A percentile compares a stretch with the other conserved stretches of the same genome.
Conservation (phyloP, 2,888 invertebrate species). For the Habrosyne pyritoides region DNA sequence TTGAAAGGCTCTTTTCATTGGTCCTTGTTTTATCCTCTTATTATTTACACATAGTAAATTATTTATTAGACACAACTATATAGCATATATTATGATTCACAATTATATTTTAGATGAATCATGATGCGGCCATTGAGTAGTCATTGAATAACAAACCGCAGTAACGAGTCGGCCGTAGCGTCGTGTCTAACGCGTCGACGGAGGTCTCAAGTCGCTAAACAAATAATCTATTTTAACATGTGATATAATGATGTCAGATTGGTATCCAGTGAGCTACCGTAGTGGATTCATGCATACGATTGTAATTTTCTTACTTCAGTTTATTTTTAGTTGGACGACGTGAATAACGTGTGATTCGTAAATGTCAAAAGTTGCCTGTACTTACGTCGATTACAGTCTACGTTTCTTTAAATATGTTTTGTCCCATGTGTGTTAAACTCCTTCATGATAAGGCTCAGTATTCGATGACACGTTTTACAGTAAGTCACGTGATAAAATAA, state of each 20-base stretch:
- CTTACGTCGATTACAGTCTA: conserved; percentile 44
- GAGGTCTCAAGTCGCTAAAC: conserved; percentile 64
- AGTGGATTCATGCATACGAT: conserved; percentile 77
- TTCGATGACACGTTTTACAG: conserved; percentile 67
- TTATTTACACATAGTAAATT: conserved; percentile 38
- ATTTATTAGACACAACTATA: conserved; percentile 54
- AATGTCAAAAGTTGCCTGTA: conserved; percentile 76
- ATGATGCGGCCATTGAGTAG: conserved; percentile 67
- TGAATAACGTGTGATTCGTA: conserved; percentile 77
- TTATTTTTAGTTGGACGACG: conserved; percentile 75
- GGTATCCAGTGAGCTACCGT: conserved; percentile 70
- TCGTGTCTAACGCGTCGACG: conserved; percentile 49
- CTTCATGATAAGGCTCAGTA: conserved; percentile 73
- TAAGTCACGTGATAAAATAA: conserved; percentile 64
- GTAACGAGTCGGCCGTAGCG: conserved; percentile 62
- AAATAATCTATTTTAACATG: conserved; percentile 78
- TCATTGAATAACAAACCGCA: conserved; percentile 69
- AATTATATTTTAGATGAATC: conserved; percentile 75
- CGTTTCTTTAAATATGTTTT: conserved; percentile 59
- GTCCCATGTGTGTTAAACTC: conserved; percentile 66
- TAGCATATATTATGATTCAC: conserved; percentile 62
- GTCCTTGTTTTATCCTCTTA: conserved; percentile 32
- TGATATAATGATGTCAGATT: conserved; percentile 80
- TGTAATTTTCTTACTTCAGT: conserved; percentile 78
- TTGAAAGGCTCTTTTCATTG: conserved; percentile 56